Base-by-base conservation (phyloP, 2,797 vertebrate genomes). In the Podargus strigoides region DNA sequence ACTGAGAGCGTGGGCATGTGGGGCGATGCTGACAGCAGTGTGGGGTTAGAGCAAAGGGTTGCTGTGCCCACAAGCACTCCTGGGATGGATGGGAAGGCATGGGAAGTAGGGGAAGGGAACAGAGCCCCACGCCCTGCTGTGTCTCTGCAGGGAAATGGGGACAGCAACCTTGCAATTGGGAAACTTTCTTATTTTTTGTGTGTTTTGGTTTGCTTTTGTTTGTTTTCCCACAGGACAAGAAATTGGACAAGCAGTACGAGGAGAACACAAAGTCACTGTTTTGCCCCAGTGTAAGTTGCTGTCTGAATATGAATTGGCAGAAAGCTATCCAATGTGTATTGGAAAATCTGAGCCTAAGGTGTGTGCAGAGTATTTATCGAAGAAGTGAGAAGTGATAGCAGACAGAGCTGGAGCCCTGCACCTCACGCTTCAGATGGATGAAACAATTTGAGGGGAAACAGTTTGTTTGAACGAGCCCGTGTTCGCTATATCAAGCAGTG, bases 161-260 rank as follows among this genome's bases (percentile, higher is more conserved):
- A 34, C 27, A 22, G 60, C 12, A 46, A 75, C 62, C 16, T 68
- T 73, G 34, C 8, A 12, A 8, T 1, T 49, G 73, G 39, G 47
- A 68, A 52, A 49, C 32, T 62, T 56, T 13, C 12, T 82, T 37
- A 12, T 26, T 85, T 41, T 21, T 6, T 67, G 28, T 68, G 37
- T 24, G 16, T 23, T 34, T 62, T 24, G 32, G 6, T 46, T 77
- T 44, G 50, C 32, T 72, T 47, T 50, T 80, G 12, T 76, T n/a
- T 62, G 41, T 82, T 87, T 91, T 58, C 93, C 93, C 97, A 75
- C 67, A 99, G 99, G 99, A 99, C 97, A 99, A 99, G 98, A 99
- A 98, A 68, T 94, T 99, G 93, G 99, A 99, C 95, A 98, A 98
- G 95, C 98, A 99, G 95, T 99, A 99, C 0, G 99, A 99, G 94